Evolutionary conservation across 2,888 invertebrate species (phyloP), one percentile per base, ranked within the genome.

Genomic region (Parapristionchus giblindavisi): DNA sequence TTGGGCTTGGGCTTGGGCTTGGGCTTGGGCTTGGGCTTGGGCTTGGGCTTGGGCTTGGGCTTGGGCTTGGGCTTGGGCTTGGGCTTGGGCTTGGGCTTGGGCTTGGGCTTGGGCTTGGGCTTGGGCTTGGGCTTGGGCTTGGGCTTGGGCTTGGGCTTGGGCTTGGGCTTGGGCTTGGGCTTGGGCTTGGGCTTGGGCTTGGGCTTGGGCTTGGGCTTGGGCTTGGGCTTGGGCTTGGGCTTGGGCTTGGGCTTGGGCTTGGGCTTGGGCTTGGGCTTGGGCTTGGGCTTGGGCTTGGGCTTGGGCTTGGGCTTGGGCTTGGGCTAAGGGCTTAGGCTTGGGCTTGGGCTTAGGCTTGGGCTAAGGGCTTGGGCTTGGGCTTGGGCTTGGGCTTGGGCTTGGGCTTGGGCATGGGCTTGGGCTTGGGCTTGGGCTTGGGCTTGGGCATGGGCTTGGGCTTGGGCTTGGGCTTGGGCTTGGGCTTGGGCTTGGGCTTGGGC

Each of bases 291-390:
- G 68, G 71, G 51, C 71, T 76, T 76, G 77, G 76, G 75, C 77
- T 66, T 75, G 77, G 77, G 43, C 77, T 78, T 77, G 75, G 77
- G 77, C 77, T 79, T 78, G 78, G 77, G 63, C 77, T 78, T n/a
- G n/a, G n/a, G n/a, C n/a, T n/a, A n/a, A n/a, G n/a, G n/a, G n/a
- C n/a, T n/a, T n/a, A n/a, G n/a, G n/a, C n/a, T n/a, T n/a, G n/a
- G n/a, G n/a, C n/a, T n/a, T n/a, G n/a, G n/a, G n/a, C n/a, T n/a
- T n/a, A n/a, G n/a, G n/a, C n/a, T n/a, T n/a, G n/a, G n/a, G n/a
- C n/a, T n/a, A n/a, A n/a, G n/a, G n/a, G n/a, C 73, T n/a, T n/a
- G n/a, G n/a, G n/a, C n/a, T n/a, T n/a, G n/a, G n/a, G n/a, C n/a
- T n/a, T n/a, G n/a, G n/a, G 65, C 78, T 77, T 78, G 74, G 68